These are phyloP conservation scores for Gymnobelideus leadbeateri DNA, from an alignment of 2,113 vertebrate species.

Conservation along the genomic window DNA sequence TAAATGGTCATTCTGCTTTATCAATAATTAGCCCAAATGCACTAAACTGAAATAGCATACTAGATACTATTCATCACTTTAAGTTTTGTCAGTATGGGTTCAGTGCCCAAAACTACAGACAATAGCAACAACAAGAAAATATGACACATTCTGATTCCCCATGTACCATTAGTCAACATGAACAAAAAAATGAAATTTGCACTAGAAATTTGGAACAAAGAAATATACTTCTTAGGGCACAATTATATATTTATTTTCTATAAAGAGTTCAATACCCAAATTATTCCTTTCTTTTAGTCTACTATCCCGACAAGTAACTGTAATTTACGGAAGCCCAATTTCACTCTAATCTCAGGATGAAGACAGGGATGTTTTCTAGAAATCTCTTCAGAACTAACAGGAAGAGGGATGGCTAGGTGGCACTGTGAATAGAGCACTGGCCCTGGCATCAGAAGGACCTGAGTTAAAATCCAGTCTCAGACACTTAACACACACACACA, in stretches of 20 bases:
- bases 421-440: no score
- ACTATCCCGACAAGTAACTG: background rate
- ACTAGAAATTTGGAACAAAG: constrained; percentile 7
- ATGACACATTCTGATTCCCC: background rate
- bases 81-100: background rate
- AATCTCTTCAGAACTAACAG: constrained; percentile 1
- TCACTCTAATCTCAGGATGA: background rate
- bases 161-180: background rate
- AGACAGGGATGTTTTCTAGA: background rate
- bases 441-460: no score
- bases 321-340: constrained; percentile 19
- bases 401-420: background rate
- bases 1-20: background rate
- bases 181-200: background rate
- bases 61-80: background rate
- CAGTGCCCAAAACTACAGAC: background rate
- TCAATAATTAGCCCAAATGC: background rate
- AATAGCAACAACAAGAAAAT: background rate
- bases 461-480: no score
- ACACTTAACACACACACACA: no score
- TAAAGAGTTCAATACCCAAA: background rate
- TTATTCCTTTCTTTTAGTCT: background rate
- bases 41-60: background rate
- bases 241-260: background rate
- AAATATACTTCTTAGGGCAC: background rate